phyloP scores from a whole-genome alignment of 2,888 invertebrate species.

The Nowickia ferox region DNA sequence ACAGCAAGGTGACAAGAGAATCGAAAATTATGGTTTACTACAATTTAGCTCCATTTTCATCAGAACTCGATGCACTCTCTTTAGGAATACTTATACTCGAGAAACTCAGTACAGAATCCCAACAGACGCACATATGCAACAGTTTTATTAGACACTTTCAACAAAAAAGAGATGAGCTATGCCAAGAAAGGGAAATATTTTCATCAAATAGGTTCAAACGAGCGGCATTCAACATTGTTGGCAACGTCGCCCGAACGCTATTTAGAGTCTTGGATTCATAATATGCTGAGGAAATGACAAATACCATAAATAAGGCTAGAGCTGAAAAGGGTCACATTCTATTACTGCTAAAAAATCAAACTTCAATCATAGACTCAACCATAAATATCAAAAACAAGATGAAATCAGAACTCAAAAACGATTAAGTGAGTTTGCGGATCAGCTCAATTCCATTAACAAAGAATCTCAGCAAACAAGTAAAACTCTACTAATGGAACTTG shows the following conservation, averaged over 20 bases:
- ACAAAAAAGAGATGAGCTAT: too few relatives aligned
- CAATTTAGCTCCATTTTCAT: too few relatives aligned
- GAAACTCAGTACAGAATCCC: neutral
- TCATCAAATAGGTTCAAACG: neutral
- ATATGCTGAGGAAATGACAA: neutral
- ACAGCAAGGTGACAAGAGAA: too few relatives aligned
- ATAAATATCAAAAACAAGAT: neutral
- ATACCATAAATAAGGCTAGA: too few relatives aligned
- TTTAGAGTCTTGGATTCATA: slow-evolving; percentile 2
- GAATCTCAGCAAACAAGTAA: neutral
- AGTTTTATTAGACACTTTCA: neutral
- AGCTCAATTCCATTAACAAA: neutral
- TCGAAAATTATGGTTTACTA: too few relatives aligned
- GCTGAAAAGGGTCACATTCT: too few relatives aligned
- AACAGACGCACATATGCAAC: neutral
- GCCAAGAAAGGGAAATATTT: neutral
- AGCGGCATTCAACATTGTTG: neutral
- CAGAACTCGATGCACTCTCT: too few relatives aligned
- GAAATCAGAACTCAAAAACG: neutral
- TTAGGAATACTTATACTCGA: too few relatives aligned
- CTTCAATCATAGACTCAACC: neutral
- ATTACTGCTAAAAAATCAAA: neutral
- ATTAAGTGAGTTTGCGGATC: neutral
- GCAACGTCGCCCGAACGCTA: neutral
- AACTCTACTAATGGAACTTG: neutral